Evolutionary conservation across 2,113 vertebrate genomes (phyloP), one percentile per base, ranked within the genome.

Genomic region (Urocitellus parryii): DNA sequence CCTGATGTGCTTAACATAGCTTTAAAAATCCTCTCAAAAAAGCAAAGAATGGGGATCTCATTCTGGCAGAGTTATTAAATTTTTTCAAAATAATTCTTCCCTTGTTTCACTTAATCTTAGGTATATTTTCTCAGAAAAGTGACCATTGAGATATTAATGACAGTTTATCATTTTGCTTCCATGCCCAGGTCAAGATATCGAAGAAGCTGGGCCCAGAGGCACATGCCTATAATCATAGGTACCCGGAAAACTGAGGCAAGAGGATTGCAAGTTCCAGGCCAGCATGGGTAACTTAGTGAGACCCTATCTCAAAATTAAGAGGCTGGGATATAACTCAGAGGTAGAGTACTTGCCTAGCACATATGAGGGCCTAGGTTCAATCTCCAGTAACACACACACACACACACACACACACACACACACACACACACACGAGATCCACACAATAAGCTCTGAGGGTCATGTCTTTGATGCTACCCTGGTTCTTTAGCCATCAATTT

Each of bases 51-150:
- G 68, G 42, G 17, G 25, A 94, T 87, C 34, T 67, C 53, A 91
- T 20, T 76, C 53, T 84, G 67, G 25, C 22, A 67, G 51, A 51
- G 13, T 39, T 63, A n/a, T 42, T 45, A 45, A 4, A 56, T 32
- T n/a, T 51, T 90, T 83, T 77, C 22, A 85, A 42, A 95, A 63
- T 73, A 89, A 96, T 77, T 94, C 67, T 78, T 9, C 32, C 79
- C 11, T 45, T 76, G 39, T 91, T 34, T 93, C 32, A n/a, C 17
- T 95, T 65, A 32, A 58, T 76, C 86, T 42, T 89, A 37, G 37
- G 32, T 16, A 63, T 7, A 9, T 58, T 20, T 91, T 93, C 56
- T 95, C 80, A 51, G 25, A 93, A 91, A 94, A 81, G 48, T 32
- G 37, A 37, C 37, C 27, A 68, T 63, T 90, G 61, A 94, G 45